Evolutionary conservation across 2,888 invertebrate species (phyloP).

Genomic region (Chalcis sispes): DNA sequence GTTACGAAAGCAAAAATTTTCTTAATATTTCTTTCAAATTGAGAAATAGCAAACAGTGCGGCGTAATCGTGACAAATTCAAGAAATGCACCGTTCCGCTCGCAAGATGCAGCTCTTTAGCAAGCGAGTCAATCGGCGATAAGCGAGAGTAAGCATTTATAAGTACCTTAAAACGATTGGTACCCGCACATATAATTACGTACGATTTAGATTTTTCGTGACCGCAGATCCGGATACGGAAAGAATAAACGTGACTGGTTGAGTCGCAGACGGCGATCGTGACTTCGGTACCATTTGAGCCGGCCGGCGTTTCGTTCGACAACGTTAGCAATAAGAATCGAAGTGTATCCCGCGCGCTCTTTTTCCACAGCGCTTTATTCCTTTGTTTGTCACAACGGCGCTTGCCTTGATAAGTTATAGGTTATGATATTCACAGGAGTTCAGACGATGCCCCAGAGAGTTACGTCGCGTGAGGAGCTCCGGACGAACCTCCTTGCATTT

Average conservation of each 20-base stretch:
- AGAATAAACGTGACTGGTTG: constrained; percentile 57
- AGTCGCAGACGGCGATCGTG: constrained; percentile 52
- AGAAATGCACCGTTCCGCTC: constrained; percentile 23
- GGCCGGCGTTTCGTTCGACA: constrained; percentile 41
- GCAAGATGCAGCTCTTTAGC: constrained; percentile 19
- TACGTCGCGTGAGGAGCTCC: background rate
- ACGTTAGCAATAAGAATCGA: constrained; percentile 48
- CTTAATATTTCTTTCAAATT: constrained; percentile 29
- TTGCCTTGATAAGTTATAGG: constrained; percentile 46
- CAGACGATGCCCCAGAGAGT: constrained; percentile 2
- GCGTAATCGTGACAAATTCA: constrained; percentile 52
- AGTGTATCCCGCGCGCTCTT: constrained; percentile 6
- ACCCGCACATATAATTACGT: constrained; percentile 54
- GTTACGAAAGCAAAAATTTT: constrained; percentile 1
- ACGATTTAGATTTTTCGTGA: constrained; percentile 59
- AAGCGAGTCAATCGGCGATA: constrained; percentile 35
- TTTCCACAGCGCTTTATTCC: background rate
- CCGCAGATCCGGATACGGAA: constrained; percentile 59
- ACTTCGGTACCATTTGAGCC: constrained; percentile 46
- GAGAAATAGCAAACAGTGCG: constrained; percentile 23
- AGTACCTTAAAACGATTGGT: constrained; percentile 53
- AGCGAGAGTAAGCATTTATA: constrained; percentile 43
- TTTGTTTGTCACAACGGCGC: constrained; percentile 54
- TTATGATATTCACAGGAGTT: constrained; percentile 35
- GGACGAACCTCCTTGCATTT: too few species aligned